phyloP scores from a whole-genome alignment of 2,113 vertebrate species.

The Chloropsis hardwickii region DNA sequence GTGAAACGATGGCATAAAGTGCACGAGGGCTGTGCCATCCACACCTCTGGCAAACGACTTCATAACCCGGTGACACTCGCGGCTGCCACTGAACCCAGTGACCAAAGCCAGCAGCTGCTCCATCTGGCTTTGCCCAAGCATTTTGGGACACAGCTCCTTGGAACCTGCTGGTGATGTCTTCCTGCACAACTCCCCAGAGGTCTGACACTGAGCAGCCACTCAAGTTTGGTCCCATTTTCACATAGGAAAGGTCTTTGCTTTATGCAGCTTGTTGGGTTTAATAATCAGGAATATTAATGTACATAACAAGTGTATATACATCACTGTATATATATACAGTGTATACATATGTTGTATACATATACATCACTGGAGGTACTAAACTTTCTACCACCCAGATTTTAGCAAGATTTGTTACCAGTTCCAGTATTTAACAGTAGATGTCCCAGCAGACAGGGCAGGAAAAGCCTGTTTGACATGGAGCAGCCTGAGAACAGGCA shows the following conservation, averaged over 20 bases:
- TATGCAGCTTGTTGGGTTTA: not conserved
- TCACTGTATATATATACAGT: too few relatives aligned
- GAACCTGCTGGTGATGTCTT: not conserved
- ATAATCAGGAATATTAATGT: not conserved
- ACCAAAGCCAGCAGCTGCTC: not conserved
- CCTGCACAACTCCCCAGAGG: not conserved
- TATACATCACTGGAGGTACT: not conserved
- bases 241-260: not conserved
- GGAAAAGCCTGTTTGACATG: fast-evolving
- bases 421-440: not conserved
- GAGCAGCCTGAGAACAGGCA: not conserved
- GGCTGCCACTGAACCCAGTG: not conserved
- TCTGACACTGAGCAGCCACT: not conserved
- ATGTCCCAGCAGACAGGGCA: not conserved
- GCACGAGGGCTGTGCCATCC: not conserved
- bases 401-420: not conserved
- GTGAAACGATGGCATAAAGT: fast-evolving
- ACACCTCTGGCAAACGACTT: not conserved
- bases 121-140: not conserved
- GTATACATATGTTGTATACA: too few relatives aligned
- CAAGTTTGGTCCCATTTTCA: not conserved
- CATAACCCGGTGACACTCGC: fast-evolving
- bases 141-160: not conserved
- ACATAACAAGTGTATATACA: not conserved
- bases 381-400: not conserved